Base-by-base conservation (phyloP, 2,797 vertebrate genomes). In the Arnoldichthys spilopterus region DNA sequence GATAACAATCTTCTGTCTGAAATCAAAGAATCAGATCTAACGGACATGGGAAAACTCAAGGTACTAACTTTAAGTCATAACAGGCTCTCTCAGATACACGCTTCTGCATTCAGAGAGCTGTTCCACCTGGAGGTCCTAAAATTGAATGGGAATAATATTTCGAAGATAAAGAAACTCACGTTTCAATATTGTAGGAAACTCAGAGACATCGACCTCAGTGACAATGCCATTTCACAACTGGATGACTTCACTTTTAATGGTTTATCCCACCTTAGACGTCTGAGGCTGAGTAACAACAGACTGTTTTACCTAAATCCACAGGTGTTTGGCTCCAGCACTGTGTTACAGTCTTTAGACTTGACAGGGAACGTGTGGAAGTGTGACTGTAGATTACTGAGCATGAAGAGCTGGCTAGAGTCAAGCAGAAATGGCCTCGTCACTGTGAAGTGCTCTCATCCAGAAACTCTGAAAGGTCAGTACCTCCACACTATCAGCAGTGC, bases 391-490 rank as follows among this genome's bases (percentile, higher is more conserved):
- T 47, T 81, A 59, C 66, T 75, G 53, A 77, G 59, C 75, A 45
- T 84, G 58, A 79, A 73, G 70, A 68, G 59, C 34, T 79, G 80
- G 71, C 66, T 85, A 26, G 62, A 84, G 59, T 76, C 24, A 61
- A 66, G 61, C 56, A 59, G 66, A 22, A 71, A 73, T 40, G 64
- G 69, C 37, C 37, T 67, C 56, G 53, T 76, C 78, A 69, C 51
- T 71, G 45, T 80, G 68, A 68, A 71, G 68, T 81, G 81, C 80
- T 77, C 62, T 81, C 76, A 79, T 64, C 84, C 86, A 78, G 72
- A 83, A 85, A 79, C n/a, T 69, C 77, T 81, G 51, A 82, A 78
- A 83, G 86, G 84, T 72, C 82, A 80, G 58, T 81, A 83, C 75
- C 74, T 79, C 64, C 84, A 76, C 72, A 72, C 64, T 51, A 81